phyloP scores from a whole-genome alignment of 2,113 vertebrate species.

The Pseudonaja textilis region DNA sequence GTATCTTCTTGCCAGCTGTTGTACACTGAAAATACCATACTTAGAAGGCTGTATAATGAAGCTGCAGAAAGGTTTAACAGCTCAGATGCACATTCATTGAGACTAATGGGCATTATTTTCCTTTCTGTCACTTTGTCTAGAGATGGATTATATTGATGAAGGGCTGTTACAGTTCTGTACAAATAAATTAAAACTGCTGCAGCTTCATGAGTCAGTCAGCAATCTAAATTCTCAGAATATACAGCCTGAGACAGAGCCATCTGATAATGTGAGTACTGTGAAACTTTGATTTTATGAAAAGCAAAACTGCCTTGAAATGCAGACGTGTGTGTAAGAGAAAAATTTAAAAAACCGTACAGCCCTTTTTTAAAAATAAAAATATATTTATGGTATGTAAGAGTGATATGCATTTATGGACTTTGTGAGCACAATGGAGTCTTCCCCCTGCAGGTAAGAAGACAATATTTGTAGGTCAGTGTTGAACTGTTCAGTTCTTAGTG shows the following conservation, averaged over 20 bases:
- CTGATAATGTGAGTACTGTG: slow-evolving; percentile 73
- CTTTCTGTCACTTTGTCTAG: slow-evolving; percentile 62
- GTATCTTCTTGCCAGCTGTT: not conserved
- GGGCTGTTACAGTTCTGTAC: slow-evolving; percentile 85
- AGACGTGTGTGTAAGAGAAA: not conserved
- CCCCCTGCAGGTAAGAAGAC: not conserved
- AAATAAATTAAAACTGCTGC: slow-evolving; percentile 83
- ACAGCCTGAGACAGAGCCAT: slow-evolving; percentile 52
- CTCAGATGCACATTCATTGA: not conserved
- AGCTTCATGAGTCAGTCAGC: slow-evolving; percentile 85
- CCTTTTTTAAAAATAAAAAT: not conserved
- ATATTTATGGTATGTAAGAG: not conserved
- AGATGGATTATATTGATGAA: slow-evolving; percentile 83
- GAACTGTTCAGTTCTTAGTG: not conserved
- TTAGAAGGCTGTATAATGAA: not conserved
- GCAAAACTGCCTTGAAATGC: not conserved
- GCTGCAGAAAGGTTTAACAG: not conserved
- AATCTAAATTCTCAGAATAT: slow-evolving; percentile 70
- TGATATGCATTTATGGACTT: not conserved
- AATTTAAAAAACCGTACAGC: not conserved
- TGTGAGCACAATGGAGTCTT: not conserved
- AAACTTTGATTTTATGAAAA: not conserved
- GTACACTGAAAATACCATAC: not conserved
- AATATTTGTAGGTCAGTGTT: not conserved
- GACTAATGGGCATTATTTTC: slow-evolving; percentile 32